Conservation (phyloP, 2,888 invertebrate species). For the Heliconius aoede region DNA sequence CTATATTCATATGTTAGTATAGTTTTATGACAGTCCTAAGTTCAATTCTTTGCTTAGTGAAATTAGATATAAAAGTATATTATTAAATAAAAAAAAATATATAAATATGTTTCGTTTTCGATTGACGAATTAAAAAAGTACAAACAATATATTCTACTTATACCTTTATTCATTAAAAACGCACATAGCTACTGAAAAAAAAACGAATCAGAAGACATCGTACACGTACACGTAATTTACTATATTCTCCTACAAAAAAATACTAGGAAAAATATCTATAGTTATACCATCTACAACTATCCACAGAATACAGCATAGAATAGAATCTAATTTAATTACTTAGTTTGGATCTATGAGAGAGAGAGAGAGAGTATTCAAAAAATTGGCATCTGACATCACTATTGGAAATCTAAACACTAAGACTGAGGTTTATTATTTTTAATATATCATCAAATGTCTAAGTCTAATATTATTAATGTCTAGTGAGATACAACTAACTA, state of each 20-base stretch:
- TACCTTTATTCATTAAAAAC: background rate
- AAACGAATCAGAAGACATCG: background rate
- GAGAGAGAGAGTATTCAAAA: conserved; percentile 25
- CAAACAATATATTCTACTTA: background rate
- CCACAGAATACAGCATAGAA: background rate
- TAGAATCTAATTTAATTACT: conserved; percentile 15
- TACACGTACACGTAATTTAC: background rate
- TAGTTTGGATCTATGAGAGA: conserved; percentile 17
- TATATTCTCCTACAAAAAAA: background rate
- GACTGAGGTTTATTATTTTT: conserved; percentile 1
- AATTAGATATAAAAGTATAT: background rate
- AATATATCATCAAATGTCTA: background rate
- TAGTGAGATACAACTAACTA: conserved; percentile 5
- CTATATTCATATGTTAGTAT: background rate
- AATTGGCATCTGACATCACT: conserved; percentile 40
- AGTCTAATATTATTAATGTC: background rate
- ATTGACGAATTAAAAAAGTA: no score
- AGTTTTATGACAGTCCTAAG: background rate
- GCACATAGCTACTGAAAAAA: background rate
- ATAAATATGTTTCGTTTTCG: no score
- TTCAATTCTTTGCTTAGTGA: background rate
- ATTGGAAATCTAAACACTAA: conserved; percentile 29
- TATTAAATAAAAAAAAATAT: no score
- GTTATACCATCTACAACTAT: background rate
- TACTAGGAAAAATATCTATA: background rate